These are phyloP conservation scores for Dolichopus griseipennis DNA, from an alignment of 2,888 invertebrate species.

Conservation along the genomic window DNA sequence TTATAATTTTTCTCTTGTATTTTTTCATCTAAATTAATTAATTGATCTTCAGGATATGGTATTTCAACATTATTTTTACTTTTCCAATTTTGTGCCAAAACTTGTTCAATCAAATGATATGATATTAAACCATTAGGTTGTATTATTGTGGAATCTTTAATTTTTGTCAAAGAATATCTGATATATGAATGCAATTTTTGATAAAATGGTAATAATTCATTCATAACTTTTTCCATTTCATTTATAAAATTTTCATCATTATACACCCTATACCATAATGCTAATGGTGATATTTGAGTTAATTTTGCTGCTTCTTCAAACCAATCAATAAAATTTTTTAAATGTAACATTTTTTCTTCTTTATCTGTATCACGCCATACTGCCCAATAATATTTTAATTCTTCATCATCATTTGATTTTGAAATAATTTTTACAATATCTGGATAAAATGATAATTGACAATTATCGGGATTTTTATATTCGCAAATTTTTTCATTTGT, in stretches of 20 bases:
- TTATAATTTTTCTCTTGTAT: constrained; percentile 26
- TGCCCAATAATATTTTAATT: constrained; percentile 24
- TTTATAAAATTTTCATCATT: constrained; percentile 31
- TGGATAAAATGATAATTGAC: constrained; percentile 34
- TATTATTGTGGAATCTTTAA: constrained; percentile 59
- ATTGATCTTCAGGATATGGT: constrained; percentile 31
- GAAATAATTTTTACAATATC: constrained; percentile 23
- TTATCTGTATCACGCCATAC: constrained; percentile 26
- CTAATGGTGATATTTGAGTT: constrained; percentile 18
- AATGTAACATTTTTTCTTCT: constrained; percentile 35
- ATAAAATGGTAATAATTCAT: constrained; percentile 55
- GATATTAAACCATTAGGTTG: constrained; percentile 63
- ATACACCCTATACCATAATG: constrained; percentile 35
- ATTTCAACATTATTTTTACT: constrained; percentile 34
- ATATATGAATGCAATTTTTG: constrained; percentile 73
- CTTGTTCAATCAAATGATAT: constrained; percentile 60
- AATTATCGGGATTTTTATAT: constrained; percentile 26
- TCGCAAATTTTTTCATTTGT: constrained; percentile 49
- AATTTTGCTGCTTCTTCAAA: constrained; percentile 31
- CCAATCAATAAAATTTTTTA: constrained; percentile 33
- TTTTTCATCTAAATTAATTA: constrained; percentile 36
- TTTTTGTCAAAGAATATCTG: constrained; percentile 56
- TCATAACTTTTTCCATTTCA: constrained; percentile 43
- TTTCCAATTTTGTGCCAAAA: constrained; percentile 37
- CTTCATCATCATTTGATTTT: constrained; percentile 21